Percentiles rank a stretch among this genome's conserved stretches.
phyloP scores from a whole-genome alignment of 2,113 vertebrate genomes.

The Puffinus mauretanicus region DNA sequence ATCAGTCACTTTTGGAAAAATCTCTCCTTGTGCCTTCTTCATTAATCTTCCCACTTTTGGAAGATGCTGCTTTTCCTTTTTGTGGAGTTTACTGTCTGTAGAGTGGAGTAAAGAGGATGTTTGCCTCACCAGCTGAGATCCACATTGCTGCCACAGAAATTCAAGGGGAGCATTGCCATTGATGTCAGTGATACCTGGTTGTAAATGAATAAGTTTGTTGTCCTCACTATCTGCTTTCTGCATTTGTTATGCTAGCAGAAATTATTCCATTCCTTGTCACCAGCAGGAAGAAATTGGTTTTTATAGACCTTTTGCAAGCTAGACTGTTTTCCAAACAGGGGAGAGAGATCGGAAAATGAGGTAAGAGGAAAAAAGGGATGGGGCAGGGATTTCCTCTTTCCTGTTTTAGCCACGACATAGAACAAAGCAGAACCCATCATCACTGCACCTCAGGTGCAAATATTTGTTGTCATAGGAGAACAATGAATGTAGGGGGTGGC shows the following conservation, averaged over 20 bases:
- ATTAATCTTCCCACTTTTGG: background rate
- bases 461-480: background rate
- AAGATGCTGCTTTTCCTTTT: background rate
- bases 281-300: background rate
- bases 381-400: conserved; percentile 40
- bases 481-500: background rate
- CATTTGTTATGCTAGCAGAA: background rate
- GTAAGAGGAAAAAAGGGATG: background rate
- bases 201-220: background rate
- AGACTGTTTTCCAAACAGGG: background rate
- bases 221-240: background rate
- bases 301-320: background rate
- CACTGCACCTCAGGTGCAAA: background rate
- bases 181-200: background rate
- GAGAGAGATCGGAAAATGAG: background rate
- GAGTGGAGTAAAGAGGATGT: background rate
- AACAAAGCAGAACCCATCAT: conserved; percentile 10
- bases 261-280: background rate
- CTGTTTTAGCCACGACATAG: background rate
- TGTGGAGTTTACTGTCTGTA: background rate
- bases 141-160: background rate
- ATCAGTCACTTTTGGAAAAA: background rate
- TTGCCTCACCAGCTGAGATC: background rate
- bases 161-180: background rate
- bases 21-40: background rate